Evolutionary conservation across 2,113 vertebrate species (phyloP).

Genomic region (Lepus timidus): DNA sequence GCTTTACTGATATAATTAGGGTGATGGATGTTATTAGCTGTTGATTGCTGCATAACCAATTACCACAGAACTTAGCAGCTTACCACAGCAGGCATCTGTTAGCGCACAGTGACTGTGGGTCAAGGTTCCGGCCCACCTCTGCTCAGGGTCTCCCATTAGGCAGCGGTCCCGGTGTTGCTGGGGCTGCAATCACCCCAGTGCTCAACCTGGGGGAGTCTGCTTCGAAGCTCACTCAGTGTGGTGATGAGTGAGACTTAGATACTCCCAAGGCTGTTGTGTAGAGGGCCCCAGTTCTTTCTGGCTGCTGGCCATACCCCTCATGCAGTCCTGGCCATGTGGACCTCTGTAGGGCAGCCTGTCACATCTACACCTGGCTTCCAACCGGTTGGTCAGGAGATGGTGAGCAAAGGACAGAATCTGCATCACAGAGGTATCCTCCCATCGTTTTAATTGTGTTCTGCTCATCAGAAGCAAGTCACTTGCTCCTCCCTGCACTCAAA

Average conservation of each 20-base stretch:
- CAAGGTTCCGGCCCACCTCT: background rate
- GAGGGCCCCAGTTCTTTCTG: background rate
- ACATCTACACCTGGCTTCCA: background rate
- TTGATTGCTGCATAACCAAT: background rate
- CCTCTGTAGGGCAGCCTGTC: background rate
- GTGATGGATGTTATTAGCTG: background rate
- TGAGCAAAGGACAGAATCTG: background rate
- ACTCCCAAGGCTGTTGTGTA: background rate
- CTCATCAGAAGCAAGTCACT: background rate
- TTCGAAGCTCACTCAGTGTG: background rate
- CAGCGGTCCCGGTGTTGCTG: background rate
- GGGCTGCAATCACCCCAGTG: background rate
- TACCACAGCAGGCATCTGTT: background rate
- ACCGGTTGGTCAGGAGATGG: background rate
- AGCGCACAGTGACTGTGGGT: background rate
- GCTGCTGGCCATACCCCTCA: background rate
- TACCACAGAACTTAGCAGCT: background rate
- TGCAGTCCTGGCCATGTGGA: background rate
- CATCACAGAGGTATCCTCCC: background rate
- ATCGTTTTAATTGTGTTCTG: background rate
- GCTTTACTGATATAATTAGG: slow-evolving; percentile 16
- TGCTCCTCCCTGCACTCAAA: background rate
- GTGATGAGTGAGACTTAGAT: background rate
- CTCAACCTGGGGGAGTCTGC: background rate
- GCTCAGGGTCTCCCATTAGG: background rate